Percentiles rank a stretch among this genome's conserved stretches.
These are phyloP conservation scores for Philaethria dido DNA, from an alignment of 2,888 invertebrate genomes.

Conservation along the genomic window DNA sequence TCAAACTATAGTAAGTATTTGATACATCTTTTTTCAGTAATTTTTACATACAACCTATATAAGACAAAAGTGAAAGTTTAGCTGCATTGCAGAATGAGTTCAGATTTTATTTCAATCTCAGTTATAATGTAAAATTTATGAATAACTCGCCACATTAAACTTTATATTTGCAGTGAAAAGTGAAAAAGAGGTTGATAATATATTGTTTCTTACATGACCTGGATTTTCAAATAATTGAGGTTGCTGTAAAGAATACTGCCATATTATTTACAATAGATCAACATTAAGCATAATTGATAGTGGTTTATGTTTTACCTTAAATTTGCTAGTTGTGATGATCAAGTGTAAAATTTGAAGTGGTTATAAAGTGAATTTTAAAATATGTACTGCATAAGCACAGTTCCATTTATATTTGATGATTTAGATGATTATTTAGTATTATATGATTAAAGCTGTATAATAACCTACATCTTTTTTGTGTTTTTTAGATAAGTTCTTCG, in stretches of 20 bases:
- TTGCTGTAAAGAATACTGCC: neutral
- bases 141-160: neutral
- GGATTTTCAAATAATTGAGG: too few species aligned
- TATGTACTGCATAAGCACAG: neutral
- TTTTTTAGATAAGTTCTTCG: slow-evolving; percentile 78
- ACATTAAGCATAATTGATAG: neutral
- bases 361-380: neutral
- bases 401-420: neutral
- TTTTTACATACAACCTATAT: neutral
- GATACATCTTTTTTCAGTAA: neutral
- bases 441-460: neutral
- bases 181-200: too few species aligned
- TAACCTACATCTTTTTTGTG: neutral
- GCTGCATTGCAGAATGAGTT: neutral
- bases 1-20: slow-evolving; percentile 73
- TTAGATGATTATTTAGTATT: neutral
- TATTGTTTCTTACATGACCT: too few species aligned
- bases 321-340: neutral
- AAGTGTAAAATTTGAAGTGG: neutral
- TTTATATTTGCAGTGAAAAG: neutral
- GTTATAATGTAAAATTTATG: neutral
- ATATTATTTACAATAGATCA: neutral
- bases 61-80: neutral
- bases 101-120: neutral
- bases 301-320: neutral